These are phyloP conservation scores for Laterallus jamaicensis DNA, from an alignment of 2,113 vertebrate species.

Conservation along the genomic window DNA sequence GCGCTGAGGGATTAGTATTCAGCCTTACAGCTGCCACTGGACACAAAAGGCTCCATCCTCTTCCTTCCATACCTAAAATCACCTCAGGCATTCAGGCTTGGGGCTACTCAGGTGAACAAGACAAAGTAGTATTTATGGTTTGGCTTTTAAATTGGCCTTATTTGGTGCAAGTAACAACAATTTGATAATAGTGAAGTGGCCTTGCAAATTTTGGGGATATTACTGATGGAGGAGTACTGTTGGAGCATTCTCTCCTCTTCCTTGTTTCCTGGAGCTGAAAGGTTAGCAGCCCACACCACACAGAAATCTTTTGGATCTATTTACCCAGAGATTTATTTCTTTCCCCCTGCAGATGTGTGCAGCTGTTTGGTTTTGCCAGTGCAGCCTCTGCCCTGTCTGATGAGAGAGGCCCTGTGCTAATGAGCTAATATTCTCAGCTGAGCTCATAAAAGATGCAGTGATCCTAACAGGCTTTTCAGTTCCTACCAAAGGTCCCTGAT, in stretches of 20 bases:
- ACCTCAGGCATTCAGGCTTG: neutral
- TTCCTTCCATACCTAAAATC: neutral
- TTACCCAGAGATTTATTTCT: neutral
- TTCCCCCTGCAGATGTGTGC: neutral
- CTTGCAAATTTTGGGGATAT: neutral
- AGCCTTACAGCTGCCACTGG: neutral
- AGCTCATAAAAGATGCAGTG: slow-evolving; percentile 61
- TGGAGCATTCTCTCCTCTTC: neutral
- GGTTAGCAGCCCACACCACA: neutral
- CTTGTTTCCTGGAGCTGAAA: neutral
- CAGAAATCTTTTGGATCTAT: neutral
- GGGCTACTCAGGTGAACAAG: neutral
- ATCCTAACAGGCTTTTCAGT: slow-evolving; percentile 4
- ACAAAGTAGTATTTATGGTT: neutral
- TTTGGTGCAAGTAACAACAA: neutral
- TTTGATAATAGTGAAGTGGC: neutral
- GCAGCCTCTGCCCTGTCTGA: neutral
- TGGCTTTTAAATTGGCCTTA: neutral
- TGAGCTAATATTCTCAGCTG: slow-evolving; percentile 58
- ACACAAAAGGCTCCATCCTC: neutral
- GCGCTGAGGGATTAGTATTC: neutral
- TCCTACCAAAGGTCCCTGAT: neutral
- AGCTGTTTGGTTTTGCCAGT: slow-evolving; percentile 16
- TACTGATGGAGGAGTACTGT: neutral
- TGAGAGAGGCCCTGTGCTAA: slow-evolving; percentile 24